Conservation (phyloP, 2,888 invertebrate genomes). For the Cerastis rubricosa region DNA sequence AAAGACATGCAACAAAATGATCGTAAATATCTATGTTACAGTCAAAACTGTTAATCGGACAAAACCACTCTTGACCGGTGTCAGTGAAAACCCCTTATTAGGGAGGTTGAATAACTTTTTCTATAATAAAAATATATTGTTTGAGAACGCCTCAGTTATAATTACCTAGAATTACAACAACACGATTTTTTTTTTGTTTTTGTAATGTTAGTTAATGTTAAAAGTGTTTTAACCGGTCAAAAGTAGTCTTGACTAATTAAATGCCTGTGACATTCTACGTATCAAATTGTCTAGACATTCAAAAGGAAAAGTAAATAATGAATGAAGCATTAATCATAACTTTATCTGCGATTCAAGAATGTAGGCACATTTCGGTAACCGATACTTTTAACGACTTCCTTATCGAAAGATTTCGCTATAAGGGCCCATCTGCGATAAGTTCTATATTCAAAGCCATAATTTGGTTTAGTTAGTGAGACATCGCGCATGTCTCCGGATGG, state of each 20-base stretch:
- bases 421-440: background rate
- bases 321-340: background rate
- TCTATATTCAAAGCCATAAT: conserved; percentile 5
- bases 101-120: no score
- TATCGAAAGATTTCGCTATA: background rate
- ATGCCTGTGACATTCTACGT: background rate
- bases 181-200: no score
- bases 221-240: no score
- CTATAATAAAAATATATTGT: no score
- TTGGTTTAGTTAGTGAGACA: conserved; percentile 17
- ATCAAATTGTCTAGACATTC: background rate
- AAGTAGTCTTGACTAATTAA: no score
- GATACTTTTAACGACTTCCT: background rate
- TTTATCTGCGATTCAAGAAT: background rate
- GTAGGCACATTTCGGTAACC: background rate
- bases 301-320: conserved; percentile 1
- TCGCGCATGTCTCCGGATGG: conserved; percentile 5
- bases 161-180: no score
- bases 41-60: no score
- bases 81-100: no score
- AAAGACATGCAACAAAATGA: background rate
- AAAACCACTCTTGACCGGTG: no score
- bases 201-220: no score
- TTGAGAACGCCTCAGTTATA: no score
- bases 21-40: no score